Percentiles rank a stretch among this genome's conserved stretches.
phyloP scores from a whole-genome alignment of 2,113 vertebrate species.

The Rhegmatorhina hoffmannsi region DNA sequence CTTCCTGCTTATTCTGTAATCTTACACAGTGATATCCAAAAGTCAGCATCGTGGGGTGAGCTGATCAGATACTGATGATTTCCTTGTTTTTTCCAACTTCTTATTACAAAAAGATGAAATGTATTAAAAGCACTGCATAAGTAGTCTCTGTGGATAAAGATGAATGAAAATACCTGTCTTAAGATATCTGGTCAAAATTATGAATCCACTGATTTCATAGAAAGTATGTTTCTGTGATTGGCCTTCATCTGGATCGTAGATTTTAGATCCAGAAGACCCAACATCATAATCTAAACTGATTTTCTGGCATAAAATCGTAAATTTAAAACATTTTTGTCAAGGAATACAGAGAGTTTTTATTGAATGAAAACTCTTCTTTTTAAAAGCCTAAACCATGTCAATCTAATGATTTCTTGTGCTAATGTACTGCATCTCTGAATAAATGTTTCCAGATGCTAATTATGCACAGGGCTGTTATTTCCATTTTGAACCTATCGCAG shows the following conservation, averaged over 20 bases:
- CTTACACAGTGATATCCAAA: not conserved
- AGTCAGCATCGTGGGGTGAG: not conserved
- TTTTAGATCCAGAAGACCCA: not conserved
- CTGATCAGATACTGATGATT: not conserved
- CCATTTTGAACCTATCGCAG: not conserved
- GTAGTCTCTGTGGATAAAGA: not conserved
- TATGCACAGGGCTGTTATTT: not conserved
- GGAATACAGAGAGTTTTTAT: not conserved
- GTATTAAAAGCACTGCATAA: not conserved
- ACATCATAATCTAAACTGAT: not conserved
- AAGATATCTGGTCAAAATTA: not conserved
- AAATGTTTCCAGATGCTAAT: not conserved
- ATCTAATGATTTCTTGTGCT: not conserved
- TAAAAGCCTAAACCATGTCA: not conserved
- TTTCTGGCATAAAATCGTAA: not conserved
- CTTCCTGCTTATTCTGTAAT: not conserved
- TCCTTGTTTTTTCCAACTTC: not conserved
- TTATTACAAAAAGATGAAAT: not conserved
- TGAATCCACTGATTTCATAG: not conserved
- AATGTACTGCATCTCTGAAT: not conserved
- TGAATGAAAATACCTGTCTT: not conserved
- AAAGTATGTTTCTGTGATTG: not conserved
- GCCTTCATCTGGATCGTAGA: not conserved
- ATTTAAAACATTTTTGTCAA: not conserved
- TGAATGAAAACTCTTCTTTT: not conserved